Evolutionary conservation across 23 tunicate genomes (phyloP), one percentile per base, ranked within the genome.

Genomic region (Phallusia fumigata): DNA sequence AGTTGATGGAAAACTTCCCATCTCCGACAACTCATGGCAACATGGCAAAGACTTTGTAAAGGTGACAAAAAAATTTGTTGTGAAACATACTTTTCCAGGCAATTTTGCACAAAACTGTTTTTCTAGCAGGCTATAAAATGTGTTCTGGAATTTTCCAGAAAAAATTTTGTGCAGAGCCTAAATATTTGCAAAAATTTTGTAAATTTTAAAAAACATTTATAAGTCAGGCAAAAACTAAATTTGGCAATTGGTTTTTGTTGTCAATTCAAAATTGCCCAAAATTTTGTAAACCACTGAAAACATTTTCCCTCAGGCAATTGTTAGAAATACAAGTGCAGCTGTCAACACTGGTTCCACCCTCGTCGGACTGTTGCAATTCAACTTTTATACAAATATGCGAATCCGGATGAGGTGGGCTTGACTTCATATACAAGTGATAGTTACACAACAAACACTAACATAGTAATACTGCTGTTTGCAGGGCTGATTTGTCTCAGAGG

Each of bases 391-490:
- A 2, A 58, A 24, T 24, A 58, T 58, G 69, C 11, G 28, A 22
- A 58, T 58, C 28, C 69, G 69, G 28, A 58, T 58, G 69, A 58
- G 69, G 69, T 58, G 69, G 69, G 69, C 13, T 40, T 40, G 47
- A 40, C 47, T 40, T 40, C 8, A 22, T 24, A 13, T 15, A 51
- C 69, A 58, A 3, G 26, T 58, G 16, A 6, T 58, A 6, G 69
- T 58, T 24, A 21, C 26, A 58, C 69, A 58, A 58, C 69, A 58
- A 58, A 58, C 69, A 58, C 11, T 6, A 24, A 58, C 69, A 58
- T 58, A 24, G 18, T 58, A 40, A 40, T 10, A 40, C 69, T 8
- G 26, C 13, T 58, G 69, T 24, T 58, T 58, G 13, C 26, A 58
- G 69, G 28, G 69, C 28, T 8, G 69, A 58, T 8, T 13, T 58